Conservation (phyloP, 2,797 vertebrate species). For the Diplodus sargus region DNA sequence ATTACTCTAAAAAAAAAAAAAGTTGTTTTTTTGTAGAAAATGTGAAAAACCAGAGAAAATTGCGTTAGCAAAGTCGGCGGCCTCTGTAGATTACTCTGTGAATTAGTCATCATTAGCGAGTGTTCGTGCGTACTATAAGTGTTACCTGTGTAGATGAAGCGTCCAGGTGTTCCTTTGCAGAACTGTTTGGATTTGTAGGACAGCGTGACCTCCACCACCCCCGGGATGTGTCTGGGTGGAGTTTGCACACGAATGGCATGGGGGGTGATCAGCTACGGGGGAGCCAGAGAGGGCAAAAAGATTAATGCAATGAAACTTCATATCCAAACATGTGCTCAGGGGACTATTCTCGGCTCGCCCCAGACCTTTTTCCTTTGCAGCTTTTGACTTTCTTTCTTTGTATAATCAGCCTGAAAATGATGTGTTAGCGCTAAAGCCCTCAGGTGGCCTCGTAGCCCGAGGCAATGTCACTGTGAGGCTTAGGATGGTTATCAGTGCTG, state of each 20-base stretch:
- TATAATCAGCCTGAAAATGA: constrained; percentile 77
- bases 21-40: constrained; percentile 16
- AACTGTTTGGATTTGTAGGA: constrained; percentile 99
- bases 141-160: constrained; percentile 99
- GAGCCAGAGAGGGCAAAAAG: constrained; percentile 54
- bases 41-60: constrained; percentile 21
- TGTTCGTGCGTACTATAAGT: not conserved
- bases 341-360: constrained; percentile 45
- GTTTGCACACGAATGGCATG: constrained; percentile 98
- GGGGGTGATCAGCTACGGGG: constrained; percentile 93
- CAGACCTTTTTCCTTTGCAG: constrained; percentile 57
- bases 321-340: constrained; percentile 56
- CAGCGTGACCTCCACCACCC: constrained; percentile 98
- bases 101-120: constrained; percentile 30
- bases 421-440: constrained; percentile 70
- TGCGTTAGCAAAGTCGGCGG: not conserved
- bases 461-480: constrained; percentile 81
- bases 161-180: constrained; percentile 98
- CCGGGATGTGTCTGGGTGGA: constrained; percentile 90
- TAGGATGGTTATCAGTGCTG: constrained; percentile 77
- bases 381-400: constrained; percentile 73
- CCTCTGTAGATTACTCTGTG: constrained; percentile 3
- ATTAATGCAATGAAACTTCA: constrained; percentile 67
- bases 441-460: constrained; percentile 75
- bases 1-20: not conserved